phyloP scores from a whole-genome alignment of 1,140 invertebrate species.

The Diorhabda sublineata region DNA sequence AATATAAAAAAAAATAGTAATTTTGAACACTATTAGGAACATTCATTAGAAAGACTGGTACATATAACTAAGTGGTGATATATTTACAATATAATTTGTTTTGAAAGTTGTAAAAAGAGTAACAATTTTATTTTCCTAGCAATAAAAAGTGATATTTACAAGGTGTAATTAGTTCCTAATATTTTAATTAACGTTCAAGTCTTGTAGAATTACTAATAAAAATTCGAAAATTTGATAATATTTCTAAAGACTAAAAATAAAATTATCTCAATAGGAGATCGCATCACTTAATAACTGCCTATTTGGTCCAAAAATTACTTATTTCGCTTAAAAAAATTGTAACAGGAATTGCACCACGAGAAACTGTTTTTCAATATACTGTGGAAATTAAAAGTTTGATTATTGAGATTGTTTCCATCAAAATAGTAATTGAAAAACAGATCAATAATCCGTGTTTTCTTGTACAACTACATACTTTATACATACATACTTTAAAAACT shows the following conservation, averaged over 20 bases:
- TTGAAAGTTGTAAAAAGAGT: constrained; percentile 20
- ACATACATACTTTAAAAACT: no score
- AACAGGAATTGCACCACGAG: no score
- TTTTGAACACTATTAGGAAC: neutral
- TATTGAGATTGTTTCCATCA: no score
- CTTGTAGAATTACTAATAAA: constrained; percentile 21
- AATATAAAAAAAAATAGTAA: neutral
- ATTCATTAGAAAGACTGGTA: neutral
- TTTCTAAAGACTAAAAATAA: neutral
- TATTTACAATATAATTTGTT: constrained; percentile 18
- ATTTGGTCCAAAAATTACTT: constrained; percentile 32
- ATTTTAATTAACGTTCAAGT: constrained; percentile 21
- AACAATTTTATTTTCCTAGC: constrained; percentile 19
- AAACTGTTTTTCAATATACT: no score
- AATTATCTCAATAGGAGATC: constrained; percentile 23
- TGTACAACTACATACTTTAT: no score
- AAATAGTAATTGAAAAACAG: no score
- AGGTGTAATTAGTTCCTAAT: constrained; percentile 12
- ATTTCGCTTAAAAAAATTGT: constrained; percentile 16
- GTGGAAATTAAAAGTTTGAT: no score
- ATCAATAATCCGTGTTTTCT: no score
- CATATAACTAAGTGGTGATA: neutral
- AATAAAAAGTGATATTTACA: constrained; percentile 24
- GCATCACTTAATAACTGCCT: constrained; percentile 16
- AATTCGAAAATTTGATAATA: constrained; percentile 28